Evolutionary conservation across 2,888 invertebrate species (phyloP).

Genomic region (Pristionchus mayeri): DNA sequence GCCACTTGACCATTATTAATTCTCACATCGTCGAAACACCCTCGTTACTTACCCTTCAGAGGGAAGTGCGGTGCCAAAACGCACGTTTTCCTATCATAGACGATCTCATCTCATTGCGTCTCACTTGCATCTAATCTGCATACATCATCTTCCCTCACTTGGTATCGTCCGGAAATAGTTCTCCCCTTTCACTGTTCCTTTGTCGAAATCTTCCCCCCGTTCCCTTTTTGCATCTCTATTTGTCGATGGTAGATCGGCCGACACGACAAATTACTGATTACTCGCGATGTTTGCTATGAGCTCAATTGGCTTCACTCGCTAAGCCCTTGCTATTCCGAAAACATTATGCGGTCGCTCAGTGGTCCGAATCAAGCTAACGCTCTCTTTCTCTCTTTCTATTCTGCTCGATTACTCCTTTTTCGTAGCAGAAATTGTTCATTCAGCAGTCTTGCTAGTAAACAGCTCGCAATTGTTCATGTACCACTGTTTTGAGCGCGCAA

Average conservation of each 20-base stretch:
- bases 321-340: no score
- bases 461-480: no score
- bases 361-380: background rate
- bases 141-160: background rate
- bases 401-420: background rate
- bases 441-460: no score
- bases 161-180: background rate
- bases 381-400: background rate
- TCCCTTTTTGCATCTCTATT: background rate
- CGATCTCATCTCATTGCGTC: background rate
- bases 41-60: no score
- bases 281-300: background rate
- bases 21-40: no score
- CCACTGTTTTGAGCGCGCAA: no score
- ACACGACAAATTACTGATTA: slow-evolving; percentile 2
- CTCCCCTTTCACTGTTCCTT: background rate
- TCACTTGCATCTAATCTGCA: background rate
- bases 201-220: background rate
- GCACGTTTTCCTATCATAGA: no score
- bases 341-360: background rate
- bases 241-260: background rate
- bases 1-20: no score
- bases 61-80: no score
- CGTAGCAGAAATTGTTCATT: no score
- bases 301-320: background rate